Evolutionary conservation across 30 jellyfish, hydroid and myxozoan genomes (phyloP), one percentile per base, ranked within the genome.

Genomic region (Phacellophora camtschatica): DNA sequence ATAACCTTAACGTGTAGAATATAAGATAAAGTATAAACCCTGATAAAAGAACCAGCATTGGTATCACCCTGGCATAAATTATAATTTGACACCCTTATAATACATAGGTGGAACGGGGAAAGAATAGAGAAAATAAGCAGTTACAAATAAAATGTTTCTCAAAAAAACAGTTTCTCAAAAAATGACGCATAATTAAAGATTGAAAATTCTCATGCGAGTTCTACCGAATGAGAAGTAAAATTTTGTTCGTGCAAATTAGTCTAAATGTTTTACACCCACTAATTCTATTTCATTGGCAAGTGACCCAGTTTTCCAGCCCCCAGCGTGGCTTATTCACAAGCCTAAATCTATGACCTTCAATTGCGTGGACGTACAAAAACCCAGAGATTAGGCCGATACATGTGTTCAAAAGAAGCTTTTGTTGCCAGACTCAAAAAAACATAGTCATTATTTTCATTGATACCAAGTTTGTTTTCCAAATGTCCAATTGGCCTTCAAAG

Each of bases 261-360:
- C 10, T 18, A 71, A 30, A 28, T 34, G 29, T 27, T 31, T 72
- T 72, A 74, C 86, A 27, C 86, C 86, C 74, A 51, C 86, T 72
- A 72, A 72, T 42, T 37, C 86, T 30, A 51, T 72, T 72, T 45
- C 58, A 39, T 75, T 58, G 31, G 88, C 59, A 61, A 61, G 59
- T 75, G 88, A 75, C 88, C 88, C 41, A 70, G 67, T 56, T 41
- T 19, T 64, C 79, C 66, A n/a, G 88, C 79, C 88, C 88, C 79
- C 88, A 23, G 59, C 70, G 79, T 29, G 37, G 88, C 46, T 28
- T 51, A 42, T 45, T 51, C 56, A 48, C 30, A 48, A 51, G 72
- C 20, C 37, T n/a, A 53, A 72, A 46, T 81, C 74, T 39, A 37
- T 80, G 91, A 80, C 91, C 91, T 80, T 43, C 59, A 56, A 20